Conservation (phyloP, 2,113 vertebrate species). For the Campylomormyrus tamandua region DNA sequence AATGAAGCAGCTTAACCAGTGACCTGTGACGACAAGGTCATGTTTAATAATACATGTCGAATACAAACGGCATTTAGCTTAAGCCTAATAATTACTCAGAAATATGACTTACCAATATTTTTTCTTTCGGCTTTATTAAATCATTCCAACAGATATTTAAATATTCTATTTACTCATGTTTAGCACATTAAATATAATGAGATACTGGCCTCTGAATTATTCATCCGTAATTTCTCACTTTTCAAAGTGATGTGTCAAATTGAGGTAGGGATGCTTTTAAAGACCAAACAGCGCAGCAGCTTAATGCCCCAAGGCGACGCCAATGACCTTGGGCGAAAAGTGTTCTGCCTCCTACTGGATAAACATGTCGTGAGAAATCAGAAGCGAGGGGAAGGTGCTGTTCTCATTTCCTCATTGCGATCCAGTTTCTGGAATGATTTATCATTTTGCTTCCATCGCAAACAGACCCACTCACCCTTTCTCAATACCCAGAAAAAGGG, state of each 20-base stretch:
- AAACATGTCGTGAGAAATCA: background rate
- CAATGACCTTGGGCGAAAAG: background rate
- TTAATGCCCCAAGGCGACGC: background rate
- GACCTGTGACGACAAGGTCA: background rate
- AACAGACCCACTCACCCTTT: background rate
- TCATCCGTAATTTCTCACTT: background rate
- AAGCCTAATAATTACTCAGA: background rate
- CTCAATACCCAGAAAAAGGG: background rate
- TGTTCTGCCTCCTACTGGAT: background rate
- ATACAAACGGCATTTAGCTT: background rate
- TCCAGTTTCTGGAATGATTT: background rate
- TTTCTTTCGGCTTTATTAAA: background rate
- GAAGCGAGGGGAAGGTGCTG: background rate
- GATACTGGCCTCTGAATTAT: background rate
- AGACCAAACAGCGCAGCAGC: background rate
- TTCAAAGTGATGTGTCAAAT: background rate
- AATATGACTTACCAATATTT: background rate
- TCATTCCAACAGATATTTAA: background rate
- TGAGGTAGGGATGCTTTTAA: background rate
- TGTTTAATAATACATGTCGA: background rate
- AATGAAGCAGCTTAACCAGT: background rate
- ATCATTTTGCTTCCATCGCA: background rate
- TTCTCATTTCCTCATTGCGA: background rate
- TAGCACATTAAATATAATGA: background rate
- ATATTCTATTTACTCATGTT: background rate